Evolutionary conservation across 2,888 invertebrate species (phyloP), one percentile per base, ranked within the genome.

Genomic region (Alloscopus bannaensis): DNA sequence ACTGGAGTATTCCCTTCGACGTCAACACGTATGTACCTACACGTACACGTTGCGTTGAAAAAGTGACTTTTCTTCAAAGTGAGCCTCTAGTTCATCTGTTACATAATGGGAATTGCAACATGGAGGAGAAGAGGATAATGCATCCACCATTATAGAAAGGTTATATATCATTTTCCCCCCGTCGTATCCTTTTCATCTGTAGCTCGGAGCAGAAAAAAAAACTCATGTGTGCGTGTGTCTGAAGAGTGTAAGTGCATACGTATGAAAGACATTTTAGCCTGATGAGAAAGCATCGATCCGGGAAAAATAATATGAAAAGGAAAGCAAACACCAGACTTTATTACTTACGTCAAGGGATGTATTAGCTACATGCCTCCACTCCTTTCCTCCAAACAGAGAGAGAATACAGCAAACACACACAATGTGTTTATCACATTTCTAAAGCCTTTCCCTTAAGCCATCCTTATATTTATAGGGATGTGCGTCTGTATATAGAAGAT

Each of bases 271-370:
- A 84, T 84, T 84, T 84, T 84, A 83, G 83, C 65, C 79, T 84
- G 84, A 84, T 84, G 84, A 84, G 84, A 84, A 83, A 83, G 78
- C 80, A 84, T 84, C 84, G 84, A 84, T 84, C 84, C 79, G 72
- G 70, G 66, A 78, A 82, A 79, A 83, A 73, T 80, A 77, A 82
- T 77, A 78, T 73, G 69, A 28, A 69, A 79, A 62, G 55, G 66
- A 72, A 72, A 72, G 79, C 68, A 79, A 66, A 71, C 71, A 79
- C 66, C 65, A 72, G 52, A 68, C 36, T 76, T 76, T 76, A 76
- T 76, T 76, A 76, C 76, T 68, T 50, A 57, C 52, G 68, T 68
- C 52, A 20, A 31, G 55, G 52, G 68, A 52, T 50, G 55, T 68
- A 55, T 68, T 68, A 68, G n/a, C 52, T 68, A 52, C 36, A 29